These are phyloP conservation scores for Lasiurus cinereus DNA, from an alignment of 2,113 vertebrate species.

Conservation along the genomic window DNA sequence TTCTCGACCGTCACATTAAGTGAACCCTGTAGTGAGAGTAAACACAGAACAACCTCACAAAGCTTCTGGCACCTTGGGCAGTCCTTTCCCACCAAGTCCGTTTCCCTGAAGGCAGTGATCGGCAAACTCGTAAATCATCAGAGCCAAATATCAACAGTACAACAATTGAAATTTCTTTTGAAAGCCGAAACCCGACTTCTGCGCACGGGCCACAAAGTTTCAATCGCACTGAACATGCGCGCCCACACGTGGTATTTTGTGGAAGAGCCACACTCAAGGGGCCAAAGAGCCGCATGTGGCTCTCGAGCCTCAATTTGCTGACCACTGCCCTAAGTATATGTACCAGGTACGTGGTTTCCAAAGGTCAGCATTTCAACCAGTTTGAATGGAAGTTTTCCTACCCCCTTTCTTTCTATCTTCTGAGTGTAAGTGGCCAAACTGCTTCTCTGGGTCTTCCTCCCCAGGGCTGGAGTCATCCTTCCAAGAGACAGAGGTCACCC, in stretches of 20 bases:
- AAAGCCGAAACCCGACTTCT: too few species aligned
- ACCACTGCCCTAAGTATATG: not conserved
- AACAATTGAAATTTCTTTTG: too few species aligned
- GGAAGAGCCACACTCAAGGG: too few species aligned
- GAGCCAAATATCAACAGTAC: too few species aligned
- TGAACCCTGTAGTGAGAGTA: not conserved
- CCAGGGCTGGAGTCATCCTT: not conserved
- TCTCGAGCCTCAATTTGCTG: too few species aligned
- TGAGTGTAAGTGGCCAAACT: not conserved
- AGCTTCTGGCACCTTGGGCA: slow-evolving; percentile 1
- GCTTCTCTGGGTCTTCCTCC: not conserved
- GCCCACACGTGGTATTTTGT: too few species aligned
- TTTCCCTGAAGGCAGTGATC: too few species aligned
- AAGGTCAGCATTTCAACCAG: not conserved
- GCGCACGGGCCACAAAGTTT: too few species aligned
- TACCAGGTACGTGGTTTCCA: not conserved
- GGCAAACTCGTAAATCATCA: too few species aligned
- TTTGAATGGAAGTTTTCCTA: not conserved
- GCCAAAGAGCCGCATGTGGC: too few species aligned
- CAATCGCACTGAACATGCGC: too few species aligned
- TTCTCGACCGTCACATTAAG: not conserved
- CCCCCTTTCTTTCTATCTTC: not conserved
- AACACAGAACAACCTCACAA: not conserved
- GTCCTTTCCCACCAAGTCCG: not conserved
- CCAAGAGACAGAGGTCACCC: not conserved